Conservation (phyloP, 2,113 vertebrate species). For the Serinus canaria region DNA sequence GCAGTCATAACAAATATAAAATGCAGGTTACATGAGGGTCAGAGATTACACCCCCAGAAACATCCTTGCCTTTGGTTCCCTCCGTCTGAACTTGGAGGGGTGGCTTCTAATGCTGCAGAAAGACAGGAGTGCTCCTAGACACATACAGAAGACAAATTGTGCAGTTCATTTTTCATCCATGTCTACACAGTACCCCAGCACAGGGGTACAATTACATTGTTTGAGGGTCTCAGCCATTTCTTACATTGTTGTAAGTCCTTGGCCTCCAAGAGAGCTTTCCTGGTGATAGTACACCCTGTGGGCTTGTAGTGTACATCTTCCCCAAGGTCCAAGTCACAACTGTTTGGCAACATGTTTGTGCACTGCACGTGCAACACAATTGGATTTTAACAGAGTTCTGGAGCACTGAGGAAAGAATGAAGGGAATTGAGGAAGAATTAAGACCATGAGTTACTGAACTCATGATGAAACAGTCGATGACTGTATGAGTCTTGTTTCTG, state of each 20-base stretch:
- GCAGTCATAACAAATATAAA: background rate
- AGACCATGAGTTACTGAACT: background rate
- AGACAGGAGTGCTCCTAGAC: background rate
- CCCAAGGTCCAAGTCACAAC: background rate
- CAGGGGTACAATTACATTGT: background rate
- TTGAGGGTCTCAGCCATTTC: background rate
- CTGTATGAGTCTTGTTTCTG: background rate
- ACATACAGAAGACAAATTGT: background rate
- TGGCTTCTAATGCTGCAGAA: background rate
- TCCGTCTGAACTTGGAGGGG: background rate
- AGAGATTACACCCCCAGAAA: background rate
- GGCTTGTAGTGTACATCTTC: background rate
- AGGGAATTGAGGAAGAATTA: background rate
- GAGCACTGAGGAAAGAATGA: background rate
- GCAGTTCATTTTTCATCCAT: background rate
- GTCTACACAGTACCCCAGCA: background rate
- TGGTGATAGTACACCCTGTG: background rate
- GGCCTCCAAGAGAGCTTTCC: background rate
- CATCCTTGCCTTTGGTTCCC: background rate
- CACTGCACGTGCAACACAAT: background rate
- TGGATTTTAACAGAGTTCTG: background rate
- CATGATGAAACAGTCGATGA: background rate
- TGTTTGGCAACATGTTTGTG: background rate
- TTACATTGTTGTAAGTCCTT: background rate
- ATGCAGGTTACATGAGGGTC: background rate